These are phyloP conservation scores for Diarsia mendica DNA, from an alignment of 2,888 invertebrate species.

Conservation along the genomic window DNA sequence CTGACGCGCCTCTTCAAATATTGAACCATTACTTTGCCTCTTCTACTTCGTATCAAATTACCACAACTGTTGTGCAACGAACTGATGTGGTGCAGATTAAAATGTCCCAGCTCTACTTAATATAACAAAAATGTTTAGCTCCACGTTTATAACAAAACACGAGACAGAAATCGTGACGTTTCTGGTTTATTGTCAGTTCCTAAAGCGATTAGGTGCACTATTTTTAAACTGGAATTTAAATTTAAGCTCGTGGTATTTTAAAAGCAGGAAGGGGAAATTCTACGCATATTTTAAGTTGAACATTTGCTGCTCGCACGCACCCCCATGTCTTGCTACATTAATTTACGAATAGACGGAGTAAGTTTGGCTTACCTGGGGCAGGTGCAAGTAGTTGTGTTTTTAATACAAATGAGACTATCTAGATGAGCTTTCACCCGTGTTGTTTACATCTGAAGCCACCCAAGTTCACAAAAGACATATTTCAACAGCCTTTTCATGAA, in stretches of 20 bases:
- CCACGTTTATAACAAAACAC: conserved; percentile 69
- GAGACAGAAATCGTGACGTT: conserved; percentile 80
- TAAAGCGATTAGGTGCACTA: conserved; percentile 81
- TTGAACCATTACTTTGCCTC: conserved; percentile 66
- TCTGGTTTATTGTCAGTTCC: conserved; percentile 85
- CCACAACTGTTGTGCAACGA: conserved; percentile 57
- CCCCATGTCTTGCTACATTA: conserved; percentile 59
- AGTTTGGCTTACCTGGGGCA: neutral
- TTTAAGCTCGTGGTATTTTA: conserved; percentile 84
- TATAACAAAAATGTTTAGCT: conserved; percentile 65
- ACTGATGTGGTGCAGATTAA: conserved; percentile 53
- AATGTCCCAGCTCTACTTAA: conserved; percentile 56
- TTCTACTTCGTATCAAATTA: conserved; percentile 62
- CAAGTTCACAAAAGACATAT: conserved; percentile 10
- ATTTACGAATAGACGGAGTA: conserved; percentile 19
- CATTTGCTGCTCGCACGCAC: conserved; percentile 70
- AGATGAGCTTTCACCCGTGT: neutral
- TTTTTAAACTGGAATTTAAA: conserved; percentile 83
- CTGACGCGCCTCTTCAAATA: conserved; percentile 73
- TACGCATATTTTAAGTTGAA: conserved; percentile 80
- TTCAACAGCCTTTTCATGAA: conserved; percentile 33
- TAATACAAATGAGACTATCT: neutral
- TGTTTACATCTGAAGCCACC: conserved; percentile 6
- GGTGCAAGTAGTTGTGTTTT: neutral
- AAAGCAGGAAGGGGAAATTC: conserved; percentile 86